Percentiles rank a stretch among this genome's conserved stretches.
Evolutionary conservation across 2,797 vertebrate genomes (phyloP).

Genomic region (Calcarius lapponicus): DNA sequence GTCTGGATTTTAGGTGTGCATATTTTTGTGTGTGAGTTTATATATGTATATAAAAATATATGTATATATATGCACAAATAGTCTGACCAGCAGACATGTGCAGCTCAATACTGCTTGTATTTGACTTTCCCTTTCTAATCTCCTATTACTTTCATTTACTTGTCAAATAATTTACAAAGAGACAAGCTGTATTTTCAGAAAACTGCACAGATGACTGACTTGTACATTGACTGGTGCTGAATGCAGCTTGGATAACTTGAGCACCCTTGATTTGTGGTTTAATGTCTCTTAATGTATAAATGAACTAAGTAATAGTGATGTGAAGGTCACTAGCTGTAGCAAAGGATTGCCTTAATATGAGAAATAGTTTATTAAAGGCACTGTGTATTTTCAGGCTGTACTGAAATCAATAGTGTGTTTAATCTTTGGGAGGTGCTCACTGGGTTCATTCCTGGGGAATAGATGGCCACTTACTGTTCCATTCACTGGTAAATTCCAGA

Average conservation of each 20-base stretch:
- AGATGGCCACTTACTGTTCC: not conserved
- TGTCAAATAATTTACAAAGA: not conserved
- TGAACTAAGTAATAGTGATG: not conserved
- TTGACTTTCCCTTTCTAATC: not conserved
- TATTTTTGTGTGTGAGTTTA: not conserved
- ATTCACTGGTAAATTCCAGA: not conserved
- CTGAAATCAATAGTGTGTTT: not conserved
- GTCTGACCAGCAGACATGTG: not conserved
- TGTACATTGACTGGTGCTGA: not conserved
- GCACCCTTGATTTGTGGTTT: not conserved
- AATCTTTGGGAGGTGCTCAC: not conserved
- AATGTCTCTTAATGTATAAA: not conserved
- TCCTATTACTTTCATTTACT: not conserved
- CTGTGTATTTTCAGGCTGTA: not conserved
- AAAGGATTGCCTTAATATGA: not conserved
- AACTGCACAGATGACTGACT: not conserved
- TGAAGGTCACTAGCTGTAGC: not conserved
- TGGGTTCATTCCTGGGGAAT: not conserved
- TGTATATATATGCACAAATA: not conserved
- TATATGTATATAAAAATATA: not conserved
- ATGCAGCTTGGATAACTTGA: not conserved
- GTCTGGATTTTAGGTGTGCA: not conserved
- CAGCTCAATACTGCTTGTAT: not conserved
- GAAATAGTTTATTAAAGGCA: not conserved
- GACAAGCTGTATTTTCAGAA: not conserved